Evolutionary conservation across 2,888 invertebrate genomes (phyloP).

Genomic region (Acrobasis repandana): DNA sequence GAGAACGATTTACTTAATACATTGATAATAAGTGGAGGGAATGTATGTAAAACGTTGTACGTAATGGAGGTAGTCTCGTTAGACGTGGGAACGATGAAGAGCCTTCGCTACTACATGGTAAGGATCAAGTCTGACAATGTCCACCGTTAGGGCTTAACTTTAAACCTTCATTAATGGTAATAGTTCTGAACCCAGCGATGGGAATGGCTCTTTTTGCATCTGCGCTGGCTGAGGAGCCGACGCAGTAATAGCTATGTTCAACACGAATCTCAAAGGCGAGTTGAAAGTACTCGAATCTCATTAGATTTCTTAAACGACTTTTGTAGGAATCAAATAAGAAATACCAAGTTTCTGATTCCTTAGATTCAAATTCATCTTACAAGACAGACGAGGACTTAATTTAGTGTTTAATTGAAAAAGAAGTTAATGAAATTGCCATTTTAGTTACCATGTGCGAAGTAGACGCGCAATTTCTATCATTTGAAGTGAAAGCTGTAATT

Average conservation of each 20-base stretch:
- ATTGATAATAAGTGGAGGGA: constrained; percentile 76
- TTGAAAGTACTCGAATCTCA: constrained; percentile 35
- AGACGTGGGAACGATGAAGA: constrained; percentile 73
- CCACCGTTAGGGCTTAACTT: constrained; percentile 73
- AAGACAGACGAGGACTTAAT: background rate
- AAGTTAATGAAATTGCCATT: constrained; percentile 1
- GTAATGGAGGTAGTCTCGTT: constrained; percentile 79
- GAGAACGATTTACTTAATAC: constrained; percentile 77
- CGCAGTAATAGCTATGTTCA: constrained; percentile 61
- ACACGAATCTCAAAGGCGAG: constrained; percentile 44
- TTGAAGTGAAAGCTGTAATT: constrained; percentile 69
- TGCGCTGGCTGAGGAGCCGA: constrained; percentile 47
- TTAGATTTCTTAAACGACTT: constrained; percentile 30
- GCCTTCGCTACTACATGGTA: constrained; percentile 62
- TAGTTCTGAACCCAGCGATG: constrained; percentile 65
- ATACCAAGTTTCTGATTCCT: background rate
- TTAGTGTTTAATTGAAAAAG: background rate
- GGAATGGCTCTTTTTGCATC: constrained; percentile 70
- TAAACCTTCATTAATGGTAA: constrained; percentile 75
- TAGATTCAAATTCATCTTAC: background rate
- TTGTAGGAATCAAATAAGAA: constrained; percentile 29
- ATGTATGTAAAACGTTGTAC: constrained; percentile 74
- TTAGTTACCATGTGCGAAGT: constrained; percentile 4
- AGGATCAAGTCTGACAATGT: constrained; percentile 67
- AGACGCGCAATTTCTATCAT: constrained; percentile 16